phyloP scores from a whole-genome alignment of 2,888 invertebrate genomes.

The Campoletis raptor region DNA sequence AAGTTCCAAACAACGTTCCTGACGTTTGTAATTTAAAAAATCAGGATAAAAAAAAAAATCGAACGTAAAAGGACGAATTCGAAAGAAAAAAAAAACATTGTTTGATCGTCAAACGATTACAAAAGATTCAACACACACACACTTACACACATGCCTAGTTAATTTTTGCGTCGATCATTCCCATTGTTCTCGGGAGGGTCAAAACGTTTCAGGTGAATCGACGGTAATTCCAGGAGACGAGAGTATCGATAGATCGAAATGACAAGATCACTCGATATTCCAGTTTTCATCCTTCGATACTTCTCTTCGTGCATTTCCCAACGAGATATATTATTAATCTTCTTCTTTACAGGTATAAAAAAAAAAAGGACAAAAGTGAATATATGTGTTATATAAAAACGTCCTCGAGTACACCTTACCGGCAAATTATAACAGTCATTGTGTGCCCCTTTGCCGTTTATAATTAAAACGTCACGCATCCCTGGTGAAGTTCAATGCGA shows the following conservation, averaged over 20 bases:
- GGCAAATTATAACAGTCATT: constrained; percentile 67
- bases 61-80: not conserved
- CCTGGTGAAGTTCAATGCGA: constrained; percentile 65
- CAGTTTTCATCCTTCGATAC: constrained; percentile 35
- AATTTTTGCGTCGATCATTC: constrained; percentile 7
- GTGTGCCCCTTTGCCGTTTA: constrained; percentile 67
- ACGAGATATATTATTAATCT: constrained; percentile 58
- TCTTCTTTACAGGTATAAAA: constrained; percentile 62
- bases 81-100: not conserved
- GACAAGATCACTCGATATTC: constrained; percentile 13
- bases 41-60: not conserved
- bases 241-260: constrained; percentile 46
- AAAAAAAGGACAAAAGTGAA: constrained; percentile 45
- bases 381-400: constrained; percentile 34
- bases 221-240: not conserved
- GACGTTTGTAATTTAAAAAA: not conserved
- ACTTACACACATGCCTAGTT: not conserved
- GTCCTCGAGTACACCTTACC: constrained; percentile 61
- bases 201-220: constrained; percentile 45
- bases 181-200: constrained; percentile 23
- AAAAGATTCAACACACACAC: constrained; percentile 7
- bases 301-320: not conserved
- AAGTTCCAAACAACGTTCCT: not conserved
- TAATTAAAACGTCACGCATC: constrained; percentile 70
- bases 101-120: not conserved